Conservation (phyloP, 2,888 invertebrate genomes). For the Dermolepida albohirtum region DNA sequence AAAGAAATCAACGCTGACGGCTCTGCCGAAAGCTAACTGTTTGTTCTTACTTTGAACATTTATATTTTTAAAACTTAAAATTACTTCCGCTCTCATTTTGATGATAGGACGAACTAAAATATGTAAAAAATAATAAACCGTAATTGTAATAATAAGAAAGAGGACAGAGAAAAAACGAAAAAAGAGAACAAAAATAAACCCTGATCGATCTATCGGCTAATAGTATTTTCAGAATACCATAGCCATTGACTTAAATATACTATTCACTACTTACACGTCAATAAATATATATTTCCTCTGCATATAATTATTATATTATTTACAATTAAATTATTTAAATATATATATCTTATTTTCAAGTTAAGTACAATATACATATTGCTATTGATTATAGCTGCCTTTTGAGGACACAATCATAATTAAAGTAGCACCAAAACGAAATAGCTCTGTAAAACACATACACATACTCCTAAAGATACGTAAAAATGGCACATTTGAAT, state of each 20-base stretch:
- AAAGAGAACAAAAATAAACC: constrained; percentile 51
- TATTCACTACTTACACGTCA: background rate
- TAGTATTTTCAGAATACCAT: constrained; percentile 57
- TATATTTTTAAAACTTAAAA: constrained; percentile 25
- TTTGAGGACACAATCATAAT: constrained; percentile 27
- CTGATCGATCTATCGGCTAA: constrained; percentile 61
- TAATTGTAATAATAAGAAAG: constrained; percentile 19
- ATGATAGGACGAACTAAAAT: constrained; percentile 16
- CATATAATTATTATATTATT: background rate
- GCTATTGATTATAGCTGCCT: constrained; percentile 38
- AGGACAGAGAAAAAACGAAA: constrained; percentile 48
- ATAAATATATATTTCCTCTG: constrained; percentile 2
- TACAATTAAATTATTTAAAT: constrained; percentile 8
- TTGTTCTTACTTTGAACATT: constrained; percentile 20
- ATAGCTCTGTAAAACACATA: constrained; percentile 34
- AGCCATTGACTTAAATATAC: constrained; percentile 45
- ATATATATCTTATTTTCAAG: constrained; percentile 5
- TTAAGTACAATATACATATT: constrained; percentile 16
- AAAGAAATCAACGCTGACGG: constrained; percentile 12
- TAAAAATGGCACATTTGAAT: constrained; percentile 54
- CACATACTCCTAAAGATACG: constrained; percentile 4
- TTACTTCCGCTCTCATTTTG: constrained; percentile 21
- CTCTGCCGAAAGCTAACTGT: background rate
- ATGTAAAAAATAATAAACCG: constrained; percentile 13
- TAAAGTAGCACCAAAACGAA: constrained; percentile 42